A percentile compares a stretch with the other conserved stretches of the same genome.
phyloP scores from a whole-genome alignment of 2,113 vertebrate species.

The Lycaon pictus region DNA sequence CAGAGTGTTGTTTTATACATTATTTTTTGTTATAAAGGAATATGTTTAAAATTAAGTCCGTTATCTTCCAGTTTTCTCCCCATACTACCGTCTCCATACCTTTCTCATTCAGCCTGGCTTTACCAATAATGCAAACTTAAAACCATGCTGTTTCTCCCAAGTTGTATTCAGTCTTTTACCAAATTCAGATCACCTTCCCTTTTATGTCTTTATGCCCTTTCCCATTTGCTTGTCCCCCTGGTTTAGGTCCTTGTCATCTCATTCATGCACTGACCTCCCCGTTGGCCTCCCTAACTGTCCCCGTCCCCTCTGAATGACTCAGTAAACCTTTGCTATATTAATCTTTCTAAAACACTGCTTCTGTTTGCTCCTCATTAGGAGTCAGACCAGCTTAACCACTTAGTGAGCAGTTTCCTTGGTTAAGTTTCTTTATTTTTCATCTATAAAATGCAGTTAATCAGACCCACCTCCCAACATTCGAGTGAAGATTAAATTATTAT shows the following conservation, averaged over 20 bases:
- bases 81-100: neutral
- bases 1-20: neutral
- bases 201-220: neutral
- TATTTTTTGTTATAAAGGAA: slow-evolving; percentile 10
- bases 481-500: neutral
- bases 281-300: neutral
- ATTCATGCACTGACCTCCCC: neutral
- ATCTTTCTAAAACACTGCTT: neutral
- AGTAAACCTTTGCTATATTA: neutral
- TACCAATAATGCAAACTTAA: neutral
- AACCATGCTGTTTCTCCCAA: neutral
- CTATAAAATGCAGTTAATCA: neutral
- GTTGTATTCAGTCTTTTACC: neutral
- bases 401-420: neutral
- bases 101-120: neutral
- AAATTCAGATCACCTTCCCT: neutral
- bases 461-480: neutral
- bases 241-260: neutral
- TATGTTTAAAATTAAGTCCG: neutral
- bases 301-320: neutral
- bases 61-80: neutral
- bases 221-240: neutral
- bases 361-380: neutral
- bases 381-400: neutral
- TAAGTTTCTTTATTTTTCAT: neutral